phyloP scores from a whole-genome alignment of 2,888 invertebrate species.

The Volucella inflata region DNA sequence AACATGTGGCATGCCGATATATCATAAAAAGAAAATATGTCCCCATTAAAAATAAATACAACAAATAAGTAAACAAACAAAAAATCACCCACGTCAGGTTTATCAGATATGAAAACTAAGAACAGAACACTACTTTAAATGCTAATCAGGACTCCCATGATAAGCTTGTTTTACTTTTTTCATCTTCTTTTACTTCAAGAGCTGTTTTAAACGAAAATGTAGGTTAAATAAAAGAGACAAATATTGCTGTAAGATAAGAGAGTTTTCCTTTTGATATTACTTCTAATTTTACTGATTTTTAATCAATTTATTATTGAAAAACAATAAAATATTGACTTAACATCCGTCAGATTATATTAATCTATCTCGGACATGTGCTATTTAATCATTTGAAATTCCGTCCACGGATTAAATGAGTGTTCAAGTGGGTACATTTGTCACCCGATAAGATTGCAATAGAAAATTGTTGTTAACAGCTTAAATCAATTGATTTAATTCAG shows the following conservation, averaged over 20 bases:
- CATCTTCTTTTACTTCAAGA: neutral
- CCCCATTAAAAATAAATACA: too few species aligned
- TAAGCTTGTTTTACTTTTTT: neutral
- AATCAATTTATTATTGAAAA: constrained; percentile 3
- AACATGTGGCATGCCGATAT: too few species aligned
- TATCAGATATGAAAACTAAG: too few species aligned
- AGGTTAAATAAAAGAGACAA: constrained; percentile 29
- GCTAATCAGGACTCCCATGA: neutral
- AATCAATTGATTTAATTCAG: constrained; percentile 33
- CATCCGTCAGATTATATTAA: constrained; percentile 56
- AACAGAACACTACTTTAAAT: too few species aligned
- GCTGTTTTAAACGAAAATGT: constrained; percentile 22
- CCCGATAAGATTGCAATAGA: constrained; percentile 49
- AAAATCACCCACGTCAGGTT: too few species aligned
- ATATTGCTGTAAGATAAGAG: constrained; percentile 38
- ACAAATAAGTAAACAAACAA: too few species aligned
- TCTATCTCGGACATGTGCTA: constrained; percentile 56
- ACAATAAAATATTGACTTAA: constrained; percentile 43
- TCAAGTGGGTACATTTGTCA: constrained; percentile 37
- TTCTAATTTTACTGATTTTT: neutral
- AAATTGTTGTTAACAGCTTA: constrained; percentile 45
- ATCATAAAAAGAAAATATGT: too few species aligned
- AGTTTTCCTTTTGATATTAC: neutral
- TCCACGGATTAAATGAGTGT: constrained; percentile 44
- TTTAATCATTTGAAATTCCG: constrained; percentile 35